A percentile compares a stretch with the other conserved stretches of the same genome.
These are phyloP conservation scores for Aradophagus sp. DNA, from an alignment of 1,140 invertebrate genomes.

Conservation along the genomic window DNA sequence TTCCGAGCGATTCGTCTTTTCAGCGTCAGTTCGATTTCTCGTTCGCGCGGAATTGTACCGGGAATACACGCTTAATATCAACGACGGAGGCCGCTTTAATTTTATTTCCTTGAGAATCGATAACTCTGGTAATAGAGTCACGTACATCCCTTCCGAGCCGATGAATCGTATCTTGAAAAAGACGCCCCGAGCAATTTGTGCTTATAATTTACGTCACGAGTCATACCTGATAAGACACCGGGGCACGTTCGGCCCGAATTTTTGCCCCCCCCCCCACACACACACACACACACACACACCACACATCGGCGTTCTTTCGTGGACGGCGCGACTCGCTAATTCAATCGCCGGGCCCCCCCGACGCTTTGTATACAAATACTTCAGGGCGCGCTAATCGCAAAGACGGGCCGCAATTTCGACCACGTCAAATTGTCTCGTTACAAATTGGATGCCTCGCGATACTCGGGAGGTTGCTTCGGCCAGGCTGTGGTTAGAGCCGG, in stretches of 20 bases:
- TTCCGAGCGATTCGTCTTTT: conserved; percentile 52
- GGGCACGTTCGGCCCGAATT: conserved; percentile 44
- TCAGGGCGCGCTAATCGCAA: conserved; percentile 4
- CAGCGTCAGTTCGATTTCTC: conserved; percentile 59
- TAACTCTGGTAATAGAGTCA: conserved; percentile 70
- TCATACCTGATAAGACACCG: conserved; percentile 58
- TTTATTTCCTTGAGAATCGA: conserved; percentile 57
- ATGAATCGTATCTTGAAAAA: conserved; percentile 67
- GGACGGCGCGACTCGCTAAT: conserved; percentile 38
- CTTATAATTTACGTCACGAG: conserved; percentile 72
- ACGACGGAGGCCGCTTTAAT: conserved; percentile 49
- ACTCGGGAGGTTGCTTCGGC: not conserved
- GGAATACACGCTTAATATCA: conserved; percentile 55
- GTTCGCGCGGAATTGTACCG: conserved; percentile 53
- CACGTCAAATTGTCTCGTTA: conserved; percentile 31
- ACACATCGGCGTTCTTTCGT: conserved; percentile 34
- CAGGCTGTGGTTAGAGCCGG: not conserved
- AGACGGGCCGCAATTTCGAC: conserved; percentile 14
- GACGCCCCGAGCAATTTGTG: conserved; percentile 64
- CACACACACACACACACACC: too few species aligned
- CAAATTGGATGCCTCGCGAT: too few species aligned
- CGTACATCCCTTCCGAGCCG: conserved; percentile 62
- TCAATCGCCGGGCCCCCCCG: conserved; percentile 27
- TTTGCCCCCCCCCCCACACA: conserved; percentile 29
- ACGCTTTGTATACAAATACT: conserved; percentile 21